Evolutionary conservation across 2,113 vertebrate species (phyloP).

Genomic region (Chiloscyllium plagiosum): DNA sequence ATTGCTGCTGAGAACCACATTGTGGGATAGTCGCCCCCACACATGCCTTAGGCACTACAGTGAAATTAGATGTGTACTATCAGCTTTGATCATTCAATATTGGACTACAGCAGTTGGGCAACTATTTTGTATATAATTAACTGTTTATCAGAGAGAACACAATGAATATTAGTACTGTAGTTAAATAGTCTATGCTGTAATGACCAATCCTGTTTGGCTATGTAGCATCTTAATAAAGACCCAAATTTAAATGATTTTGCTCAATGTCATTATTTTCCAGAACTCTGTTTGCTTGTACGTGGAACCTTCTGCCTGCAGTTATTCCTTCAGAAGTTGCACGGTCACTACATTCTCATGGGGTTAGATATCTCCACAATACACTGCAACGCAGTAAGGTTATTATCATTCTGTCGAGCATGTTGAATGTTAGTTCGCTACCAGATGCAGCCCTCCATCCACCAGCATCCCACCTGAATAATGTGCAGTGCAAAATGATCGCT

Average conservation of each 20-base stretch:
- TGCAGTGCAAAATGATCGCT: background rate
- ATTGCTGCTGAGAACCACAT: conserved; percentile 57
- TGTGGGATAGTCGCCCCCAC: conserved; percentile 49
- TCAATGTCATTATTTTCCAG: conserved; percentile 2
- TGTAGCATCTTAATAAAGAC: conserved; percentile 95
- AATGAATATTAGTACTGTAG: conserved; percentile 57
- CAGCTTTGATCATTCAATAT: conserved; percentile 58
- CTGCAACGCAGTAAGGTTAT: background rate
- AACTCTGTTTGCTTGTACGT: conserved; percentile 53
- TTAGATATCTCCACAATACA: background rate
- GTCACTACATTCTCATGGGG: background rate
- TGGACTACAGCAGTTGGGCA: conserved; percentile 64
- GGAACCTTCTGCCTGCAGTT: conserved; percentile 11
- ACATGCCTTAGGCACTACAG: conserved; percentile 54
- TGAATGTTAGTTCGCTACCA: too few species aligned
- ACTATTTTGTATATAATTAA: conserved; percentile 70
- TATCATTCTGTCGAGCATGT: background rate
- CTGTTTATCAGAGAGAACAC: conserved; percentile 56
- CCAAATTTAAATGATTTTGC: conserved; percentile 51
- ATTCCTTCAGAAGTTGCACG: background rate
- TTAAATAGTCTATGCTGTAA: conserved; percentile 76
- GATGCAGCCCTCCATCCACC: background rate
- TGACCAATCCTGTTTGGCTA: conserved; percentile 84
- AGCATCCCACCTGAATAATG: background rate
- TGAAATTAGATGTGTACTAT: conserved; percentile 46